Conservation (phyloP, 37 sponge, comb jelly and placozoan species). For the Dysidea cf. avara region DNA sequence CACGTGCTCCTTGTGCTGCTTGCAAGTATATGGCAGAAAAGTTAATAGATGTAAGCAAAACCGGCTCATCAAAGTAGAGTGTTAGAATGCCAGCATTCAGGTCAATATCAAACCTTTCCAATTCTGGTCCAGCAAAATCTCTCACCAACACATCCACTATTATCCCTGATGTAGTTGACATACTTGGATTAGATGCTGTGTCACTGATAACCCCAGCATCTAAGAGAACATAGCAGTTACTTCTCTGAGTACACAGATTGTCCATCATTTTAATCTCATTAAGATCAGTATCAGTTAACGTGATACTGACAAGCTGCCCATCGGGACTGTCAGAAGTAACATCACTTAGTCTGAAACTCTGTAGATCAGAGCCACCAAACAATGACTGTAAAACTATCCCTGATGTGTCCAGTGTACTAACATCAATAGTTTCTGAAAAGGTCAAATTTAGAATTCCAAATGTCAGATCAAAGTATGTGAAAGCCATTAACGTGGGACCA, state of each 20-base stretch:
- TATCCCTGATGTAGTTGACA: constrained; percentile 31
- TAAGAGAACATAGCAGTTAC: constrained; percentile 76
- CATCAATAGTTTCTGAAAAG: constrained; percentile 70
- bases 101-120: constrained; percentile 69
- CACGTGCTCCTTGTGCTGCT: constrained; percentile 46
- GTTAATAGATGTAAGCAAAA: constrained; percentile 47
- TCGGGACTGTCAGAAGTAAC: constrained; percentile 17
- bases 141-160: constrained; percentile 48
- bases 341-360: constrained; percentile 23
- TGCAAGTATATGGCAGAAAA: constrained; percentile 65
- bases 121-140: constrained; percentile 54
- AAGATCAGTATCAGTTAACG: constrained; percentile 58
- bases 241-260: constrained; percentile 64
- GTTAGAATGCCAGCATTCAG: constrained; percentile 54
- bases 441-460: constrained; percentile 65
- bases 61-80: constrained; percentile 81
- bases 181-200: constrained; percentile 57
- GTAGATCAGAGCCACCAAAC: constrained; percentile 34
- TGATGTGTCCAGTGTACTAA: constrained; percentile 52
- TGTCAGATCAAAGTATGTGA: constrained; percentile 58
- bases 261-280: constrained; percentile 46
- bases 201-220: constrained; percentile 49
- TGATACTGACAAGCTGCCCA: constrained; percentile 54
- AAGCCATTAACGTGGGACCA: constrained; percentile 48
- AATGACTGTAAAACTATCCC: constrained; percentile 59